Evolutionary conservation across 2,113 vertebrate species (phyloP).

Genomic region (Salvelinus sp.): DNA sequence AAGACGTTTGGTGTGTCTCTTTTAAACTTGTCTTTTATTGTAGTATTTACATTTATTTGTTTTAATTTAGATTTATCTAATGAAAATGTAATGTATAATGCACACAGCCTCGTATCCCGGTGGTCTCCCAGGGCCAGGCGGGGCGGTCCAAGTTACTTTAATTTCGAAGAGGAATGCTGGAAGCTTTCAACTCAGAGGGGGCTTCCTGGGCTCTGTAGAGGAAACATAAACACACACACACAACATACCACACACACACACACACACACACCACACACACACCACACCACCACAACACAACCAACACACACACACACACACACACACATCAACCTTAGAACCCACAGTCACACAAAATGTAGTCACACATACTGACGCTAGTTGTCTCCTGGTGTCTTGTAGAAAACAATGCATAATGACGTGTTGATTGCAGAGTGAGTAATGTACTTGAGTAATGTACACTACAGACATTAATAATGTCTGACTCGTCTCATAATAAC

Average conservation of each 20-base stretch:
- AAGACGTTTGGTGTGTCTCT: background rate
- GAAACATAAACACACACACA: conserved; percentile 19
- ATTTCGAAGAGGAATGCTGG: conserved; percentile 87
- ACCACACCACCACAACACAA: too few species aligned
- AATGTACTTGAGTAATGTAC: too few species aligned
- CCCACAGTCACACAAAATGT: background rate
- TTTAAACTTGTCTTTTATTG: too few species aligned
- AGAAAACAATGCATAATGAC: too few species aligned
- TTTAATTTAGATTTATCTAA: too few species aligned
- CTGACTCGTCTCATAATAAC: background rate
- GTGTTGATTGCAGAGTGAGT: too few species aligned
- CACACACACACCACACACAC: background rate
- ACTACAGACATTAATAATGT: too few species aligned
- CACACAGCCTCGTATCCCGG: conserved; percentile 85
- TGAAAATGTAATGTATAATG: too few species aligned
- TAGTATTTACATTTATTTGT: too few species aligned
- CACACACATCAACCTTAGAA: background rate
- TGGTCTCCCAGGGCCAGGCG: conserved; percentile 87
- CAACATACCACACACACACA: background rate
- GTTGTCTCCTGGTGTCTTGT: background rate
- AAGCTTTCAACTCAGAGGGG: conserved; percentile 85
- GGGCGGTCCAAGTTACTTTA: conserved; percentile 85
- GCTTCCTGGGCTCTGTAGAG: conserved; percentile 88
- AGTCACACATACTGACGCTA: background rate
- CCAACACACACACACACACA: background rate